phyloP scores from a whole-genome alignment of 2,113 vertebrate species.

The Panthera tigris region DNA sequence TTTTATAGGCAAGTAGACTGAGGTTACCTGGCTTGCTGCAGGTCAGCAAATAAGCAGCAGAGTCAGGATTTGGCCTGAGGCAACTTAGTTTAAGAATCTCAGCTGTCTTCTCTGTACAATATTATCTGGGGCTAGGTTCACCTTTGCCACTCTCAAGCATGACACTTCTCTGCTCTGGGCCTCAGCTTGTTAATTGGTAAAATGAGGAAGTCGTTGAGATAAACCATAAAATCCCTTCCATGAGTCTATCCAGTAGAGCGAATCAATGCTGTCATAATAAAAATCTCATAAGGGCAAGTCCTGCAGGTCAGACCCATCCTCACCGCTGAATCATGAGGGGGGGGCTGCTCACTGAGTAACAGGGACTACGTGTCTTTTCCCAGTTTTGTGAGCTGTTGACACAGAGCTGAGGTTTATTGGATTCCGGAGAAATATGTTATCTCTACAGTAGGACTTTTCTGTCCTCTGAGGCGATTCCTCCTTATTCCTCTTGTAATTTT shows the following conservation, averaged over 20 bases:
- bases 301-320: background rate
- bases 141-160: background rate
- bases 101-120: background rate
- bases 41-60: background rate
- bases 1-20: background rate
- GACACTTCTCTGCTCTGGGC: background rate
- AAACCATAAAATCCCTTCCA: background rate
- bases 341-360: background rate
- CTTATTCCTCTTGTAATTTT: background rate
- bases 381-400: background rate
- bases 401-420: background rate
- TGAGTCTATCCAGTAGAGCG: background rate
- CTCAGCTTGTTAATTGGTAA: slow-evolving; percentile 35
- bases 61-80: background rate
- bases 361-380: background rate
- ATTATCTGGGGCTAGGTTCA: background rate
- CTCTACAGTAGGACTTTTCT: background rate
- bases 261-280: slow-evolving; percentile 3
- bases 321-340: background rate
- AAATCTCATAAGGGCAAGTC: background rate
- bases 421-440: background rate
- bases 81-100: background rate
- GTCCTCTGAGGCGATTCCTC: background rate
- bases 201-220: background rate
- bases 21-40: background rate